Evolutionary conservation across 2,888 invertebrate genomes (phyloP), one percentile per base, ranked within the genome.

Genomic region (Phorcus lineatus): DNA sequence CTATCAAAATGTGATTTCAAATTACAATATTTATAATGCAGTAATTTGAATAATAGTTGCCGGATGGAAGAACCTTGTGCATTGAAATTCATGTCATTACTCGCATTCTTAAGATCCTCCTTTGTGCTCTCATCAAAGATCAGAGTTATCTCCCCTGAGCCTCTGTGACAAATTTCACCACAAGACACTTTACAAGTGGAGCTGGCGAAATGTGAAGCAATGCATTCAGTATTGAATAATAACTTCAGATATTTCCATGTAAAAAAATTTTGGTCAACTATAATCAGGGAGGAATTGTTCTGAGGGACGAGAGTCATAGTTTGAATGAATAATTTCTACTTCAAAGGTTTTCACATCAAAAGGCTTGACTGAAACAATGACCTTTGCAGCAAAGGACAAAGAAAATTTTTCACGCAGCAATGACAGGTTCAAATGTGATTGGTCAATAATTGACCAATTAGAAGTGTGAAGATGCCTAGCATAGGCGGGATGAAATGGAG

Each of bases 361-460:
- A 62, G 62, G 28, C 28, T 11, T 28, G 62, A 17, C 24, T 28
- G 13, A 62, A 28, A 62, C 62, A 62, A 62, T 62, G 62, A 62
- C 62, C 62, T 62, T 62, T 62, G 62, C 24, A 28, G 16, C 24
- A 22, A 62, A 28, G 62, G 62, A 62, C 24, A 62, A 62, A 62
- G 62, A 62, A 62, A 28, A 74, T 24, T 77, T 36, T 52, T 36
- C 54, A 55, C 36, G 57, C 54, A 31, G 57, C 55, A 19, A 77
- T 55, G 54, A 77, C 36, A 53, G 55, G 77, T 54, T 57, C 36
- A n/a, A 57, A 55, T 36, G 36, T 55, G 77, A 77, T 77, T 77
- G 77, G 77, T 77, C 36, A 77, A 77, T 77, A 31, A 77, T 77
- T 77, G 55, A 77, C 77, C 77, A 77, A 77, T 77, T 57, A 77